Conservation (phyloP, 2,888 invertebrate genomes). For the Calameuta pallipes region DNA sequence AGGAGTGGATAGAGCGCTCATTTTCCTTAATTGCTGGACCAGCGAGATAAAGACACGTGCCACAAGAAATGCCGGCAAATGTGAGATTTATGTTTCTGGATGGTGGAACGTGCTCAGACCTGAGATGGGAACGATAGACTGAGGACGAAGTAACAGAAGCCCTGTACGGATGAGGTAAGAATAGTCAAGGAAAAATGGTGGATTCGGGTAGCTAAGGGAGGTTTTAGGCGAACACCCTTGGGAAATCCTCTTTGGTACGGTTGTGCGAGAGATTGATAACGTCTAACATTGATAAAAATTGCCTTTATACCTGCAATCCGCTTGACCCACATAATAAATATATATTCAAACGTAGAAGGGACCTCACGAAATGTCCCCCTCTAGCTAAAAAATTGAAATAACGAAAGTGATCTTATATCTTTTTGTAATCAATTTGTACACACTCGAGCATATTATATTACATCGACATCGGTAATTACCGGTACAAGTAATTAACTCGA, state of each 20-base stretch:
- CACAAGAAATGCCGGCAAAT: not conserved
- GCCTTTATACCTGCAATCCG: conserved; percentile 3
- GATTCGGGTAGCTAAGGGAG: not conserved
- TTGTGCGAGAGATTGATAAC: conserved; percentile 30
- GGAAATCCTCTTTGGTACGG: conserved; percentile 28
- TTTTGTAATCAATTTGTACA: not conserved
- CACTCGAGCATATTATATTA: not conserved
- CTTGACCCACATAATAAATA: not conserved
- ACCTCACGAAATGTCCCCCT: not conserved
- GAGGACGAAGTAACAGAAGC: not conserved
- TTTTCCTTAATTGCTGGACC: not conserved
- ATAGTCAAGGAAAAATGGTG: conserved; percentile 3
- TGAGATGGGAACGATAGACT: not conserved
- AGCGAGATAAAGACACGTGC: not conserved
- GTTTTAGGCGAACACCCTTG: conserved; percentile 24
- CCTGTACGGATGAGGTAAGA: not conserved
- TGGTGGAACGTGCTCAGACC: not conserved
- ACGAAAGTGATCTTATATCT: not conserved
- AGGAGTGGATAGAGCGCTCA: not conserved
- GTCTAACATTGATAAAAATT: conserved; percentile 29
- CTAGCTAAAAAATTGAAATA: not conserved
- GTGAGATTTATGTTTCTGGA: not conserved
- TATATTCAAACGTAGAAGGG: not conserved
- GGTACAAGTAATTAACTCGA: no score
- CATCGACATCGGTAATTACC: no score